Evolutionary conservation across 2,113 vertebrate genomes (phyloP).

Genomic region (Brachyistius frenatus): DNA sequence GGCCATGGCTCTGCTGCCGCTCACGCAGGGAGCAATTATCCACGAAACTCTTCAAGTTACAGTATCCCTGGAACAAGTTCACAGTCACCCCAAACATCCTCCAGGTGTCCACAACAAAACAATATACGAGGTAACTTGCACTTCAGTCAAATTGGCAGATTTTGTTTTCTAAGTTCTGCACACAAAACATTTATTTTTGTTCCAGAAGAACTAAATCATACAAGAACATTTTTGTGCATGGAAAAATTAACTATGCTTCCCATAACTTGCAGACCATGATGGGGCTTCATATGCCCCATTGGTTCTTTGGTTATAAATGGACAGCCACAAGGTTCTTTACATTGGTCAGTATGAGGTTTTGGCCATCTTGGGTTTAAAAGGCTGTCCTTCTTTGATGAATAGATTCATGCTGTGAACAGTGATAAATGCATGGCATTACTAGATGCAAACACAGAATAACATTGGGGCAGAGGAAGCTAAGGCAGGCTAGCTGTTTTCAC

Average conservation of each 20-base stretch:
- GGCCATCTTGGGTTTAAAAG: constrained; percentile 16
- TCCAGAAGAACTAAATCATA: neutral
- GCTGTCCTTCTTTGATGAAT: neutral
- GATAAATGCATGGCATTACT: constrained; percentile 25
- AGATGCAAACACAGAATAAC: constrained; percentile 24
- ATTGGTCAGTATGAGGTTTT: constrained; percentile 30
- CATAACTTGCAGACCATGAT: neutral
- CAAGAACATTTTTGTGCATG: neutral
- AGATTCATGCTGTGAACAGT: constrained; percentile 16
- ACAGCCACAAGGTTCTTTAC: neutral
- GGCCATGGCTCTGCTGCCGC: constrained; percentile 7
- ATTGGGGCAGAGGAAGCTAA: constrained; percentile 22
- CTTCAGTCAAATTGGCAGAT: constrained; percentile 41
- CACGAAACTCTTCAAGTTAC: constrained; percentile 53
- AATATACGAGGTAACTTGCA: constrained; percentile 24
- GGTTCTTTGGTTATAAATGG: neutral
- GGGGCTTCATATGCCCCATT: neutral
- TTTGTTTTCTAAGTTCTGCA: constrained; percentile 22
- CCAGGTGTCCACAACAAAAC: constrained; percentile 59
- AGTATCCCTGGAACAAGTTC: constrained; percentile 66
- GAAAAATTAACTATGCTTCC: neutral
- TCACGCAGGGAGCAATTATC: constrained; percentile 72
- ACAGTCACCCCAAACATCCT: constrained; percentile 47
- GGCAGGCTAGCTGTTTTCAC: constrained; percentile 2
- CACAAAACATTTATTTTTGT: neutral